Evolutionary conservation across 1,140 invertebrate genomes (phyloP).

Genomic region (Cotesia chilonis): DNA sequence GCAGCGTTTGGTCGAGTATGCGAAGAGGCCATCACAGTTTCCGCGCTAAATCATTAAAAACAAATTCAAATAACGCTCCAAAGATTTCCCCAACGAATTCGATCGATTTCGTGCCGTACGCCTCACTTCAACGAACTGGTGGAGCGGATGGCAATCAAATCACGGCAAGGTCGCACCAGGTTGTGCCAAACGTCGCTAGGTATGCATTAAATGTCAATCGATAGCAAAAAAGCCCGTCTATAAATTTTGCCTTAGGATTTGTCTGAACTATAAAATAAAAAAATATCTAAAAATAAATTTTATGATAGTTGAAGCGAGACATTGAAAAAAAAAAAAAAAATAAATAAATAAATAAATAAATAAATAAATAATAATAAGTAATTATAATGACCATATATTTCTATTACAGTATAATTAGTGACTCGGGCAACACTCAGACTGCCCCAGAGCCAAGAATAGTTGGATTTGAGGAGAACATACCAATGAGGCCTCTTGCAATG

Average conservation of each 20-base stretch:
- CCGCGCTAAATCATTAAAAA: constrained; percentile 69
- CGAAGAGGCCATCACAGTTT: constrained; percentile 73
- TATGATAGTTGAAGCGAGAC: too few relatives aligned
- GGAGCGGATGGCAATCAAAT: constrained; percentile 61
- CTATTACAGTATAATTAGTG: constrained; percentile 54
- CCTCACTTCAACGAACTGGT: constrained; percentile 67
- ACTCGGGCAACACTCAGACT: constrained; percentile 58
- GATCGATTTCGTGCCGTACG: constrained; percentile 71
- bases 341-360: too few relatives aligned
- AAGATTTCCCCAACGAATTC: constrained; percentile 69
- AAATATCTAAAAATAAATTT: too few relatives aligned
- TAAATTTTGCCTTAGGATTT: too few relatives aligned
- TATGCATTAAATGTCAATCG: constrained; percentile 40
- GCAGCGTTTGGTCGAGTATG: constrained; percentile 92
- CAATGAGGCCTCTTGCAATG: constrained; percentile 77
- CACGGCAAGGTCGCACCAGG: constrained; percentile 64
- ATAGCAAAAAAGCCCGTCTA: too few relatives aligned
- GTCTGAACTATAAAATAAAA: too few relatives aligned
- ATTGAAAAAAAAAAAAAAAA: neutral
- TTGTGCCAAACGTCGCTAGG: constrained; percentile 65
- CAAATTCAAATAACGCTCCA: constrained; percentile 64
- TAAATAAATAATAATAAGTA: too few relatives aligned
- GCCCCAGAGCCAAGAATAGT: constrained; percentile 53
- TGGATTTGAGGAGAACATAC: constrained; percentile 77
- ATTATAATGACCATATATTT: constrained; percentile 19